These are phyloP conservation scores for Acromyrmex heyeri DNA, from an alignment of 1,140 invertebrate genomes.

Conservation along the genomic window DNA sequence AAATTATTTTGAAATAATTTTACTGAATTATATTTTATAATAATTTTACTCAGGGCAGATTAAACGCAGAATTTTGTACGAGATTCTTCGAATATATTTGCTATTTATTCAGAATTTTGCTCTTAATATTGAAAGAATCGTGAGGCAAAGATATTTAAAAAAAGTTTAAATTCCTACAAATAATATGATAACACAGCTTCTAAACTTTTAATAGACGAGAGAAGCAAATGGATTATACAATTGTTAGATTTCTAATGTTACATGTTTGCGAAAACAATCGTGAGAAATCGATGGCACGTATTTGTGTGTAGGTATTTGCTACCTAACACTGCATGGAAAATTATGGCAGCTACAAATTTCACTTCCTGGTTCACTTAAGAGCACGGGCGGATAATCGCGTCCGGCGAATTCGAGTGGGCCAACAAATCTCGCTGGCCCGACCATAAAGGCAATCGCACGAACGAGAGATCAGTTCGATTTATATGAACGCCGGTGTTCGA, in stretches of 20 bases:
- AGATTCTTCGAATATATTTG: background rate
- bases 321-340: slow-evolving; percentile 42
- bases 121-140: background rate
- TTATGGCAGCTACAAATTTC: slow-evolving; percentile 61
- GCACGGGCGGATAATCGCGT: slow-evolving; percentile 56
- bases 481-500: slow-evolving; percentile 34
- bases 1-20: background rate
- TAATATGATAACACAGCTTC: background rate
- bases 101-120: background rate
- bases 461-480: slow-evolving; percentile 51
- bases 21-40: background rate
- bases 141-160: no score
- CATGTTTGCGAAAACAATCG: background rate
- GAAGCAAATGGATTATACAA: background rate
- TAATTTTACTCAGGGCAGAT: no score
- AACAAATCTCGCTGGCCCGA: slow-evolving; percentile 43
- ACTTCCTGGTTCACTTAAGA: slow-evolving; percentile 42
- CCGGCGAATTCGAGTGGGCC: slow-evolving; percentile 48
- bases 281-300: slow-evolving; percentile 7
- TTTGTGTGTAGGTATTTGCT: slow-evolving; percentile 13
- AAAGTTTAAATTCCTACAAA: background rate
- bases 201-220: background rate
- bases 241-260: background rate
- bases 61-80: background rate
- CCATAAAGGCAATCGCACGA: slow-evolving; percentile 55